Evolutionary conservation across 2,888 invertebrate genomes (phyloP).

Genomic region (Drosophila colorata): DNA sequence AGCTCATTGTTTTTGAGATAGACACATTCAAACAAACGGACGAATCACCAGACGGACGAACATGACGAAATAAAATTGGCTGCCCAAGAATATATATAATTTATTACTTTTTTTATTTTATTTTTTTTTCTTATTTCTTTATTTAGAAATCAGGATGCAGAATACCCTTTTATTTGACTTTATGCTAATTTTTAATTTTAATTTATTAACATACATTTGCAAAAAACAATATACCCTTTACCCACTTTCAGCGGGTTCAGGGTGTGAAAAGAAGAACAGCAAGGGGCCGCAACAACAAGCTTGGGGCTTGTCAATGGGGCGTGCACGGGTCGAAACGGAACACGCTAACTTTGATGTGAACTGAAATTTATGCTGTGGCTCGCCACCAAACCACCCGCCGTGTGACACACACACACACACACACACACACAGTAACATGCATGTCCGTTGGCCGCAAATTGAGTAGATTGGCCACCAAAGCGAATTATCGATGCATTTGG

Average conservation of each 20-base stretch:
- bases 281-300: constrained; percentile 10
- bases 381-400: constrained; percentile 26
- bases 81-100: too few species aligned
- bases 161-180: too few species aligned
- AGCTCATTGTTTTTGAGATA: too few species aligned
- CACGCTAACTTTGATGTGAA: constrained; percentile 62
- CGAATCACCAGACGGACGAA: too few species aligned
- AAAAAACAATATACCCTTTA: background rate
- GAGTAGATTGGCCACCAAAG: constrained; percentile 73
- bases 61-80: too few species aligned
- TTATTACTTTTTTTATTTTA: too few species aligned
- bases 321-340: constrained; percentile 31
- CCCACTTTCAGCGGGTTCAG: background rate
- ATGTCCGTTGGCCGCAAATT: constrained; percentile 44
- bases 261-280: background rate
- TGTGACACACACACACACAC: constrained; percentile 12
- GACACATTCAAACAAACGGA: too few species aligned
- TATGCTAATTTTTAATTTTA: too few species aligned
- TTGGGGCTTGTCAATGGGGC: constrained; percentile 26
- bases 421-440: constrained; percentile 11
- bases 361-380: constrained; percentile 39
- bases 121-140: too few species aligned
- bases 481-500: constrained; percentile 78
- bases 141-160: too few species aligned
- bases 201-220: too few species aligned